These are phyloP conservation scores for Drosophila formosana DNA, from an alignment of 2,888 invertebrate species.

Conservation along the genomic window DNA sequence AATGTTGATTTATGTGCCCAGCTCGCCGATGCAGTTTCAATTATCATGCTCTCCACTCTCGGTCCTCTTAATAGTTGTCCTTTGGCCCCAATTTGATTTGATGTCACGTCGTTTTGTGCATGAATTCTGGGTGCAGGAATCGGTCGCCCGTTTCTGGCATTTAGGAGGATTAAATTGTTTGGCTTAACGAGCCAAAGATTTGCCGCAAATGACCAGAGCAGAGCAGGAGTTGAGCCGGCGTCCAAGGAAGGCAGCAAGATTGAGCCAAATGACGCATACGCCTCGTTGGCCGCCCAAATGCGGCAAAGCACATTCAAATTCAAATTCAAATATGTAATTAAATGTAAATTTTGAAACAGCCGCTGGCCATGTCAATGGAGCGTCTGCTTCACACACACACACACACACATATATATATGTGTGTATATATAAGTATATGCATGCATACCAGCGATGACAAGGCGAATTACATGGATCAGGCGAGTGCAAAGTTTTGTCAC, in stretches of 20 bases:
- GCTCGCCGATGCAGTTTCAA: conserved; percentile 63
- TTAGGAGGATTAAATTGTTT: conserved; percentile 61
- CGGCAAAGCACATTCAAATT: conserved; percentile 59
- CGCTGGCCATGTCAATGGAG: conserved; percentile 34
- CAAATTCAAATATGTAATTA: conserved; percentile 73
- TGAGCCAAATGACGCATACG: conserved; percentile 62
- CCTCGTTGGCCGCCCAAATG: conserved; percentile 54
- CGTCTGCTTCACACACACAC: conserved; percentile 18
- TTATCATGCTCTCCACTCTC: conserved; percentile 43
- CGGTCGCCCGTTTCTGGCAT: conserved; percentile 12
- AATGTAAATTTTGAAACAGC: conserved; percentile 74
- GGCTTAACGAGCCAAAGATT: conserved; percentile 72
- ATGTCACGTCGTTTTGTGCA: conserved; percentile 49
- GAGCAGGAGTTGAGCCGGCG: not conserved
- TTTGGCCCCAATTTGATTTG: conserved; percentile 48
- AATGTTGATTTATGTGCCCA: conserved; percentile 74
- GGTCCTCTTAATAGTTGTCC: conserved; percentile 17
- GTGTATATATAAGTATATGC: not conserved
- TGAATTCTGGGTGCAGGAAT: conserved; percentile 26
- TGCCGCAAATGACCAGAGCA: conserved; percentile 58
- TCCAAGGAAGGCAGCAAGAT: conserved; percentile 12
- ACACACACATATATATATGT: not conserved
- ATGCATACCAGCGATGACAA: conserved; percentile 43
- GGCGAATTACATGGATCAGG: conserved; percentile 66
- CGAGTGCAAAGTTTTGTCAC: conserved; percentile 80